Evolutionary conservation across 2,888 invertebrate genomes (phyloP).

Genomic region (Amiota minor): DNA sequence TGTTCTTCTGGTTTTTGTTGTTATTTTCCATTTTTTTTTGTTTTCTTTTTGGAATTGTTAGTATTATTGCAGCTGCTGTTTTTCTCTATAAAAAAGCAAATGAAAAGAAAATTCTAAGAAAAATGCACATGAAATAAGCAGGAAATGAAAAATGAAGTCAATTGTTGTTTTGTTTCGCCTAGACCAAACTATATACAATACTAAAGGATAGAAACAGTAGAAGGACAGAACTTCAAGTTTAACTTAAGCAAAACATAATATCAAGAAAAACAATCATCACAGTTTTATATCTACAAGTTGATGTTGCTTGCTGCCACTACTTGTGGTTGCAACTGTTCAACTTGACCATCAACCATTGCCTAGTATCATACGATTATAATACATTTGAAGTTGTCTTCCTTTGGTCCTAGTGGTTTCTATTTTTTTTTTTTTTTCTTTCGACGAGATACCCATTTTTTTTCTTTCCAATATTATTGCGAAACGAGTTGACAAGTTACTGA

Average conservation of each 20-base stretch:
- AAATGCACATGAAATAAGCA: conserved; percentile 6
- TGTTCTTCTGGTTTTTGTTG: neutral
- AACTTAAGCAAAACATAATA: no score
- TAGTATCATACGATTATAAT: no score
- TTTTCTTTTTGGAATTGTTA: neutral
- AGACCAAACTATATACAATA: neutral
- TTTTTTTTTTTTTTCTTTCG: neutral
- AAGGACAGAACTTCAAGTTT: no score
- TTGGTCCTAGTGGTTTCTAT: neutral
- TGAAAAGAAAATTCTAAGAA: neutral
- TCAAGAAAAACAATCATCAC: conserved; percentile 12
- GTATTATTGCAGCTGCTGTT: neutral
- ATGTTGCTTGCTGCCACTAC: neutral
- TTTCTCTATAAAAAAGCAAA: neutral
- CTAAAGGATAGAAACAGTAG: no score
- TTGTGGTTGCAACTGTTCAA: neutral
- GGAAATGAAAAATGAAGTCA: conserved; percentile 11
- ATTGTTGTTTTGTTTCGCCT: neutral
- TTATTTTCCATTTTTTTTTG: neutral
- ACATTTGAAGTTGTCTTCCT: no score
- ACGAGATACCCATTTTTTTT: no score
- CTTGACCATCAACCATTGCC: neutral
- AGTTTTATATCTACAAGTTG: neutral
- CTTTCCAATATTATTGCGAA: no score
- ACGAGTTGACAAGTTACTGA: no score